phyloP scores from a whole-genome alignment of 2,797 vertebrate genomes.

The Pseudomugil gertrudae region DNA sequence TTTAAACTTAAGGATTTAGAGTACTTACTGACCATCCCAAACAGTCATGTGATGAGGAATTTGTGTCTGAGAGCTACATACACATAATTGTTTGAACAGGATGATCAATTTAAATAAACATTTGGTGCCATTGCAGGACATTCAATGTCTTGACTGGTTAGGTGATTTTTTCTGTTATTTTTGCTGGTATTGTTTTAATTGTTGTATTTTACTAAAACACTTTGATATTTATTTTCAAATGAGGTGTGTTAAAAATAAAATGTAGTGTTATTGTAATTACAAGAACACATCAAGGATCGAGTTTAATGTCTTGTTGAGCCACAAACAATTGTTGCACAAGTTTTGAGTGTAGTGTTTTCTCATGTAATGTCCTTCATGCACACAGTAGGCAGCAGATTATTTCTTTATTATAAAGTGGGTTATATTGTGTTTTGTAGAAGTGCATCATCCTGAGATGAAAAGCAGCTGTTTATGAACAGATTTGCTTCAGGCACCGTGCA shows the following conservation, averaged over 20 bases:
- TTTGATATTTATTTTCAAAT: too few species aligned
- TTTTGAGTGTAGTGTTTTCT: background rate
- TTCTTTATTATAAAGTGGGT: background rate
- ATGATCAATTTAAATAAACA: conserved; percentile 56
- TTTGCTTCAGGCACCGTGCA: too few species aligned
- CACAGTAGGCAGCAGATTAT: background rate
- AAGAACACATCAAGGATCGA: conserved; percentile 36
- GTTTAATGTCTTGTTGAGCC: background rate
- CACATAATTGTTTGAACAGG: conserved; percentile 35
- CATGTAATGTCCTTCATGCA: background rate
- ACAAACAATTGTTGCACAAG: background rate
- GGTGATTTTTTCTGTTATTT: too few species aligned
- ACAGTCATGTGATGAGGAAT: conserved; percentile 46
- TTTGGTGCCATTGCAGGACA: too few species aligned
- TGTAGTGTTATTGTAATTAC: background rate
- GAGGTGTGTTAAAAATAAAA: too few species aligned
- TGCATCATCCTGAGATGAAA: background rate
- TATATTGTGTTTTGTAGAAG: background rate
- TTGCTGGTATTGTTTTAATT: too few species aligned
- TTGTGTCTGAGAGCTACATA: conserved; percentile 38
- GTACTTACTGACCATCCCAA: conserved; percentile 41
- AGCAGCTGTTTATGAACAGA: background rate
- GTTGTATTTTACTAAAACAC: too few species aligned
- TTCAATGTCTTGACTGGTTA: conserved; percentile 15
- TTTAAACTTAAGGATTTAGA: conserved; percentile 30